Evolutionary conservation across 2,113 vertebrate genomes (phyloP).

Genomic region (Actenoides lindsayi): DNA sequence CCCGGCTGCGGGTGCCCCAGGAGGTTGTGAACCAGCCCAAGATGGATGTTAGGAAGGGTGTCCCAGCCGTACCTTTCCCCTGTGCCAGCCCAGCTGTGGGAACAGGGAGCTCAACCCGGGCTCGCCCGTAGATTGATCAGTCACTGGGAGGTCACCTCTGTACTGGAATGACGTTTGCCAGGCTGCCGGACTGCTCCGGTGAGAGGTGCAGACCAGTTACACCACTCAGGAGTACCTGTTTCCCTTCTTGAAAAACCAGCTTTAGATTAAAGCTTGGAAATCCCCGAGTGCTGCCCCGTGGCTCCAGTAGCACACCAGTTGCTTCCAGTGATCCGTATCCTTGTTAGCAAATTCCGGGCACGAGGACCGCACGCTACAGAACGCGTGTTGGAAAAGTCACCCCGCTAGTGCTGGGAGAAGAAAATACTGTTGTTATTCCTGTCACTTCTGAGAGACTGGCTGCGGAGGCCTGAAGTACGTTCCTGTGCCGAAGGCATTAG

Average conservation of each 20-base stretch:
- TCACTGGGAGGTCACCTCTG: background rate
- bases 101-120: fast-evolving
- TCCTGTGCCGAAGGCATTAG: background rate
- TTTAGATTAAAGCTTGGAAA: background rate
- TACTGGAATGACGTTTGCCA: background rate
- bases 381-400: background rate
- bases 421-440: background rate
- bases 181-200: fast-evolving
- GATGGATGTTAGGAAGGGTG: fast-evolving
- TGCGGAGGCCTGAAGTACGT: background rate
- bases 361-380: background rate
- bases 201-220: background rate
- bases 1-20: fast-evolving
- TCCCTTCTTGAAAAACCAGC: background rate
- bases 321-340: background rate
- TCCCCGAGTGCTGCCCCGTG: fast-evolving
- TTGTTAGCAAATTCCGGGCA: background rate
- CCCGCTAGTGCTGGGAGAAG: background rate
- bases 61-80: background rate
- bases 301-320: background rate
- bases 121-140: fast-evolving
- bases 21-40: background rate
- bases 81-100: fast-evolving
- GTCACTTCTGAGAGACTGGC: background rate
- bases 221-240: fast-evolving